A percentile compares a stretch with the other conserved stretches of the same genome.
These are phyloP conservation scores for Siniperca scherzeri DNA, from an alignment of 2,797 vertebrate species.

Conservation along the genomic window DNA sequence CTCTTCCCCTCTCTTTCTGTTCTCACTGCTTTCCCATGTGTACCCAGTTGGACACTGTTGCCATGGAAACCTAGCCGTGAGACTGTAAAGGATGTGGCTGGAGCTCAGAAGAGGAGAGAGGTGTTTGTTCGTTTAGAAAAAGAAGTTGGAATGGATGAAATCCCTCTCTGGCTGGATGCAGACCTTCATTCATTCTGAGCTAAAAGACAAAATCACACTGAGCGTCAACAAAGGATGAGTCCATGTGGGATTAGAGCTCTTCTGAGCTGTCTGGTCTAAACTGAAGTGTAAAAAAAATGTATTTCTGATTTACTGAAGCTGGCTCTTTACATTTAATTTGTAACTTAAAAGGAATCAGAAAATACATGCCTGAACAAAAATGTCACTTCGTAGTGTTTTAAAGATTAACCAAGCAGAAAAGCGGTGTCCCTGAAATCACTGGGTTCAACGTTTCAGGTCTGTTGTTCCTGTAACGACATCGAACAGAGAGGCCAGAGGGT, in stretches of 20 bases:
- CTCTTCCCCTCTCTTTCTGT: conserved; percentile 19
- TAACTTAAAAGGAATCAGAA: conserved; percentile 30
- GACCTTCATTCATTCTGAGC: conserved; percentile 56
- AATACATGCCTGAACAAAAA: not conserved
- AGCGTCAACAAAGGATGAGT: conserved; percentile 41
- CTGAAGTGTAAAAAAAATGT: conserved; percentile 11
- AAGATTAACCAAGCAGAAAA: conserved; percentile 15
- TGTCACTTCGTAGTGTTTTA: not conserved
- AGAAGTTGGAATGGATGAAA: conserved; percentile 67
- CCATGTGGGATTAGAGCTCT: conserved; percentile 44
- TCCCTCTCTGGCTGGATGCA: conserved; percentile 55
- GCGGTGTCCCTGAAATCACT: not conserved
- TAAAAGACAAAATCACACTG: conserved; percentile 60
- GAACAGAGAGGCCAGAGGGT: not conserved
- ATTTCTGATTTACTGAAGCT: conserved; percentile 37
- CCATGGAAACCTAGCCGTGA: conserved; percentile 68
- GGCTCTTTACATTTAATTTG: conserved; percentile 39
- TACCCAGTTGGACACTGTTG: conserved; percentile 65
- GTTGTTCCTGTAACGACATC: not conserved
- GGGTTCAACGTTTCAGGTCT: conserved; percentile 1
- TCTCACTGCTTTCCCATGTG: conserved; percentile 50
- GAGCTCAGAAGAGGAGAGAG: conserved; percentile 61
- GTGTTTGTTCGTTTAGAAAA: conserved; percentile 69
- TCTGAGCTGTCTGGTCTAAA: conserved; percentile 35
- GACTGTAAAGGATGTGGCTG: conserved; percentile 63